Percentiles rank a stretch among this genome's conserved stretches.
Evolutionary conservation across 1,140 invertebrate genomes (phyloP).

Genomic region (Temnothorax nylanderi): DNA sequence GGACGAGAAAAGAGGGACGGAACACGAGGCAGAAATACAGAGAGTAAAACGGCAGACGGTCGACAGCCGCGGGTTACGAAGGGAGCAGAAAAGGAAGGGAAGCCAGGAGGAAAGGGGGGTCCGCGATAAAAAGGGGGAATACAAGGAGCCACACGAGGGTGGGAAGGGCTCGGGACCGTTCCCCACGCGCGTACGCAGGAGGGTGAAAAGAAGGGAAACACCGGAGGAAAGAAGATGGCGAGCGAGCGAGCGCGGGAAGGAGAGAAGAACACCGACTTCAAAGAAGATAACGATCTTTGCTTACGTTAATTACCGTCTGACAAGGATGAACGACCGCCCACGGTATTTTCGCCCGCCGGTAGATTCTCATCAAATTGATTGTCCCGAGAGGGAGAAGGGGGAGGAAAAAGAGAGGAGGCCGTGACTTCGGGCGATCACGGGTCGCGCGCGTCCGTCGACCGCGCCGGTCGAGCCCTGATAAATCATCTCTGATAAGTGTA

Average conservation of each 20-base stretch:
- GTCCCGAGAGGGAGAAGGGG: slow-evolving; percentile 28
- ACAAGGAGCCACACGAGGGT: slow-evolving; percentile 34
- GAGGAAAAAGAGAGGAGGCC: background rate
- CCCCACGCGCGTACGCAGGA: slow-evolving; percentile 20
- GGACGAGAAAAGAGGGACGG: slow-evolving; percentile 16
- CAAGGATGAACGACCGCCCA: slow-evolving; percentile 71
- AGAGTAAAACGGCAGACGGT: slow-evolving; percentile 56
- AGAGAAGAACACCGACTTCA: slow-evolving; percentile 47
- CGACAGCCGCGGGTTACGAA: slow-evolving; percentile 54
- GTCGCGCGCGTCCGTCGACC: slow-evolving; percentile 60
- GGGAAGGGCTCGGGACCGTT: slow-evolving; percentile 39
- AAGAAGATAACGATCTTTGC: slow-evolving; percentile 67
- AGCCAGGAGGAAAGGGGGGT: background rate
- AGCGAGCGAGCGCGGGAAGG: background rate
- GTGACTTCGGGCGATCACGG: slow-evolving; percentile 55
- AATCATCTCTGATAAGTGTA: slow-evolving; percentile 63
- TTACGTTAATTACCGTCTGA: slow-evolving; percentile 73
- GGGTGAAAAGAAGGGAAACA: slow-evolving; percentile 49
- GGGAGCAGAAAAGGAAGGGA: background rate
- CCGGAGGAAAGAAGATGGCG: slow-evolving; percentile 12
- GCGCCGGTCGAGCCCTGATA: slow-evolving; percentile 45
- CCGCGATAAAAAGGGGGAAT: slow-evolving; percentile 14
- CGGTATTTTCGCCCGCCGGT: slow-evolving; percentile 63
- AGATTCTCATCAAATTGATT: slow-evolving; percentile 74
- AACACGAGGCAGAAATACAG: slow-evolving; percentile 32